phyloP scores from a whole-genome alignment of 30 jellyfish, hydroid and myxozoan genomes.

The Aurelia coerulea region DNA sequence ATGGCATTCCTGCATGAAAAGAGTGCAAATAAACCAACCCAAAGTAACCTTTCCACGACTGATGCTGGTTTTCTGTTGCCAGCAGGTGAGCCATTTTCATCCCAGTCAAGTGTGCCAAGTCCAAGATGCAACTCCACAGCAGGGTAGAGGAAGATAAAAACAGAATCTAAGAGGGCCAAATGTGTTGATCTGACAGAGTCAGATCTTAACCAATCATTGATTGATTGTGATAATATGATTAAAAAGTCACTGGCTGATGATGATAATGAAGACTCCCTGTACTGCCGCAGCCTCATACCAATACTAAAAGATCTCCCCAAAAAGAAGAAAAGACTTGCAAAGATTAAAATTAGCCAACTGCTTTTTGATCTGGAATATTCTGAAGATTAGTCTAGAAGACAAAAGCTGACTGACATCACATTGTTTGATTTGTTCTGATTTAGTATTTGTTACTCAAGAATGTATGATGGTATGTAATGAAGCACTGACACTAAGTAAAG shows the following conservation, averaged over 20 bases:
- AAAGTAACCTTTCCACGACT: slow-evolving; percentile 13
- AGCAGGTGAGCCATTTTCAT: slow-evolving; percentile 14
- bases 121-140: slow-evolving; percentile 6
- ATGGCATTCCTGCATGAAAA: slow-evolving; percentile 66
- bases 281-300: slow-evolving; percentile 40
- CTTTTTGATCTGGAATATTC: too few species aligned
- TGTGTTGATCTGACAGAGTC: slow-evolving; percentile 7
- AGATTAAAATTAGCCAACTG: too few species aligned
- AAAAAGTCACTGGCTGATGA: slow-evolving; percentile 8
- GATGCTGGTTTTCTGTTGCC: slow-evolving; percentile 17
- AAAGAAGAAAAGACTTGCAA: too few species aligned
- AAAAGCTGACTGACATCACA: too few species aligned
- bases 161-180: not conserved
- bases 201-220: not conserved
- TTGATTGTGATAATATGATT: slow-evolving; percentile 9
- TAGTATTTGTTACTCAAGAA: too few species aligned
- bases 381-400: too few species aligned
- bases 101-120: slow-evolving; percentile 29
- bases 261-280: slow-evolving; percentile 36
- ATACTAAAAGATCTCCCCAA: slow-evolving; percentile 2
- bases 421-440: too few species aligned
- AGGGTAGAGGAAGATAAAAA: slow-evolving; percentile 10
- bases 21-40: slow-evolving; percentile 48
- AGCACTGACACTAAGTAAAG: too few species aligned
- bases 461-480: too few species aligned